Conservation (phyloP, 2,888 invertebrate species). For the Dugesia japonica region DNA sequence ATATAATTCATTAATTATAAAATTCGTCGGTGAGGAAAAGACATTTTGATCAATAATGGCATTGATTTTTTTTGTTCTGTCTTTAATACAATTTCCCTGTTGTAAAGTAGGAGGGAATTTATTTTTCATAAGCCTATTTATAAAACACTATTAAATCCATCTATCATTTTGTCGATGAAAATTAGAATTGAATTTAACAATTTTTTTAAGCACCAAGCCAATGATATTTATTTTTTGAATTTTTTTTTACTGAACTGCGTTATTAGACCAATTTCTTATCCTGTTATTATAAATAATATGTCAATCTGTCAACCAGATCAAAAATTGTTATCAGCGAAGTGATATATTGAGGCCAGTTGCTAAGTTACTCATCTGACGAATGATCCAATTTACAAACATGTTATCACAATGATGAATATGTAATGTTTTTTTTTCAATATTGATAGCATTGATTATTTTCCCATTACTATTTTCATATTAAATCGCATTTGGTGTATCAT, state of each 20-base stretch:
- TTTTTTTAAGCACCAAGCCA: not conserved
- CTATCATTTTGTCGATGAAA: not conserved
- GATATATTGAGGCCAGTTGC: constrained; percentile 12
- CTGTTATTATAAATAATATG: constrained; percentile 1
- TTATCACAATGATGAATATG: constrained; percentile 10
- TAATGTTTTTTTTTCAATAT: too few relatives aligned
- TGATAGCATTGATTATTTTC: too few relatives aligned
- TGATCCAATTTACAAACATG: constrained; percentile 2
- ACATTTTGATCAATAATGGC: too few relatives aligned
- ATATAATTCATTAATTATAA: not conserved
- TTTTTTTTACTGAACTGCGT: not conserved
- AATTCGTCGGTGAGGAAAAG: too few relatives aligned
- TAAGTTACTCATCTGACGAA: not conserved
- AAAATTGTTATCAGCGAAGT: not conserved
- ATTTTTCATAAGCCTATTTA: not conserved
- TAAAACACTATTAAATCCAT: not conserved
- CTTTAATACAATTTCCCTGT: too few relatives aligned
- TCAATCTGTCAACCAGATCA: constrained; percentile 15
- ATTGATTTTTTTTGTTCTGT: too few relatives aligned
- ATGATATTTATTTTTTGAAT: not conserved
- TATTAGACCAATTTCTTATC: not conserved
- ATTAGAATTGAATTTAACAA: not conserved
- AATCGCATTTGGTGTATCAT: too few relatives aligned
- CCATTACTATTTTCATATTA: too few relatives aligned
- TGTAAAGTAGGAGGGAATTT: too few relatives aligned